Evolutionary conservation across 2,113 vertebrate genomes (phyloP).

Genomic region (Oxygymnocypris stewartii): DNA sequence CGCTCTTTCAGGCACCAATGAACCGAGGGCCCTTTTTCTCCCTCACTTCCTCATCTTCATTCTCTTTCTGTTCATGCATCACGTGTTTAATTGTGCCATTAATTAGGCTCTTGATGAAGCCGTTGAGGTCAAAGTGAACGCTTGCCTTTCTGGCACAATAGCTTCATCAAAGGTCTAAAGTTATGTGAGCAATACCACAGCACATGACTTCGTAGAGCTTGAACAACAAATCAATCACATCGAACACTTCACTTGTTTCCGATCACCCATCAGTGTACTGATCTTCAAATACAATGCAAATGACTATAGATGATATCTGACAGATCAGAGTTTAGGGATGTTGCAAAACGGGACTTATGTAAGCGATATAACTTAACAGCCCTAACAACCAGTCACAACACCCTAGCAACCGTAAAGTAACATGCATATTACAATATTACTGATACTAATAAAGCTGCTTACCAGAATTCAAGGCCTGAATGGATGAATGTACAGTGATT

Average conservation of each 20-base stretch:
- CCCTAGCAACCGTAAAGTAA: background rate
- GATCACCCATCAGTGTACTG: constrained; percentile 11
- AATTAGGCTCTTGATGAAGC: constrained; percentile 40
- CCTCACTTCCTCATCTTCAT: background rate
- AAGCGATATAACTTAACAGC: background rate
- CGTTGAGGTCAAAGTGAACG: constrained; percentile 18
- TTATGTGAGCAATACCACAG: constrained; percentile 23
- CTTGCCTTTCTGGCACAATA: constrained; percentile 22
- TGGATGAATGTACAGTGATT: background rate
- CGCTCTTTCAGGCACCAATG: constrained; percentile 47
- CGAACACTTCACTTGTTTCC: background rate
- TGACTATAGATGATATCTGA: background rate
- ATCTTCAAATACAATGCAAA: background rate
- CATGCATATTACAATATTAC: background rate
- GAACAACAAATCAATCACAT: background rate
- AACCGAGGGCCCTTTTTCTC: constrained; percentile 40
- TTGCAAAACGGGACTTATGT: background rate
- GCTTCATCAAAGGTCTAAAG: constrained; percentile 41
- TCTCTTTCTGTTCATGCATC: background rate
- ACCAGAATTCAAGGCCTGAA: background rate
- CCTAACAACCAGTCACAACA: background rate
- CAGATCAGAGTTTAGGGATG: background rate
- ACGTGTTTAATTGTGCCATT: constrained; percentile 53
- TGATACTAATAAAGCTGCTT: background rate
- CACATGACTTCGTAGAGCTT: constrained; percentile 11